A percentile compares a stretch with the other conserved stretches of the same genome.
These are phyloP conservation scores for Lasioglossum zephyrum DNA, from an alignment of 2,888 invertebrate species.

Conservation along the genomic window DNA sequence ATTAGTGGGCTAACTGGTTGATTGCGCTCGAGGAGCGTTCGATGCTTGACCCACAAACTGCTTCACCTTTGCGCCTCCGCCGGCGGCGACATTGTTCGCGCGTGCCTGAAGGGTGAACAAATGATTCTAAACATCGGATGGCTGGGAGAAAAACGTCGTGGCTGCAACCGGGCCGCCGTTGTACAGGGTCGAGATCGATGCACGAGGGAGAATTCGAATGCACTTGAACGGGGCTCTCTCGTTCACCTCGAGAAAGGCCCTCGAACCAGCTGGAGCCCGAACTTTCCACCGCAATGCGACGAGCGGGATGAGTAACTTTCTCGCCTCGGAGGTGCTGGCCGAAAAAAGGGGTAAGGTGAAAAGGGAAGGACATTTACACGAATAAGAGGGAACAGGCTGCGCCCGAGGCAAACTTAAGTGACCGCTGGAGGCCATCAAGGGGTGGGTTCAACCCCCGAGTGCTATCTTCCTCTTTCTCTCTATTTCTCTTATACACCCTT, in stretches of 20 bases:
- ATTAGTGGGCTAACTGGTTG: slow-evolving; percentile 51
- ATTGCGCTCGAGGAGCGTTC: slow-evolving; percentile 46
- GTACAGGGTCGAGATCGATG: slow-evolving; percentile 38
- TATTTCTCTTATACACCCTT: background rate
- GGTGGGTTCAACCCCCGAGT: slow-evolving; percentile 14
- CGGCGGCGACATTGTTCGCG: slow-evolving; percentile 35
- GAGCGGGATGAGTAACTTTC: slow-evolving; percentile 47
- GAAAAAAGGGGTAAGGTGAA: slow-evolving; percentile 24
- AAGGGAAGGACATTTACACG: slow-evolving; percentile 15
- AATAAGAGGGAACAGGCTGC: slow-evolving; percentile 6
- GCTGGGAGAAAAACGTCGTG: slow-evolving; percentile 27
- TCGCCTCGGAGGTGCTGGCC: slow-evolving; percentile 17
- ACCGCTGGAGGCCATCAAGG: slow-evolving; percentile 13
- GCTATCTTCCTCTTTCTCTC: background rate
- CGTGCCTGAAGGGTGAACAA: slow-evolving; percentile 13
- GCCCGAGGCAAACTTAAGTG: slow-evolving; percentile 14
- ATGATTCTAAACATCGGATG: slow-evolving; percentile 51
- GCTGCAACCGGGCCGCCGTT: background rate
- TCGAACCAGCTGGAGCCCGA: slow-evolving; percentile 38
- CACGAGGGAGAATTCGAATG: slow-evolving; percentile 43
- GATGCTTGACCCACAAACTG: slow-evolving; percentile 54
- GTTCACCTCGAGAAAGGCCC: slow-evolving; percentile 48
- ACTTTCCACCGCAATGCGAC: slow-evolving; percentile 62
- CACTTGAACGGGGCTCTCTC: slow-evolving; percentile 43
- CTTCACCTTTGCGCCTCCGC: slow-evolving; percentile 47